Evolutionary conservation across 2,113 vertebrate species (phyloP).

Genomic region (Pagrus major): DNA sequence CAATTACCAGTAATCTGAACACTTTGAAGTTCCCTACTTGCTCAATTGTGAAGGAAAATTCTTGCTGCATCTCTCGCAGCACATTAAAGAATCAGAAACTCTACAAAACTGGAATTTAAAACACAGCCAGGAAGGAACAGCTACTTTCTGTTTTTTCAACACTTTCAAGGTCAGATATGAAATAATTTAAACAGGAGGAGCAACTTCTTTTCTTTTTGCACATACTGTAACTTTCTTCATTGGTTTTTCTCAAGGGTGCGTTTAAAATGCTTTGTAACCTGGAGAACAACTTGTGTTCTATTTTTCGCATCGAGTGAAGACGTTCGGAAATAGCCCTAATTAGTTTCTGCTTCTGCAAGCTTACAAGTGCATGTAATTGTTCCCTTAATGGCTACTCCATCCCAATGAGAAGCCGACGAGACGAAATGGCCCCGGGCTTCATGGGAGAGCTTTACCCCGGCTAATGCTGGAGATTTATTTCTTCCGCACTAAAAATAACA

Average conservation of each 20-base stretch:
- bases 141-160: background rate
- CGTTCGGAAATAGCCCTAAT: constrained; percentile 70
- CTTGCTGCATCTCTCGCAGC: constrained; percentile 5
- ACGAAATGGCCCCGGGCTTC: constrained; percentile 56
- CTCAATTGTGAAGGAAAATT: background rate
- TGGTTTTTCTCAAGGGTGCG: constrained; percentile 42
- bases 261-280: constrained; percentile 44
- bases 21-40: constrained; percentile 37
- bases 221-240: constrained; percentile 13
- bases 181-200: constrained; percentile 11
- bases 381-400: constrained; percentile 68
- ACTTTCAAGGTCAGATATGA: constrained; percentile 40
- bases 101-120: constrained; percentile 10
- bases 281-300: constrained; percentile 47
- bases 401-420: constrained; percentile 50
- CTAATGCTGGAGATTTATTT: constrained; percentile 60
- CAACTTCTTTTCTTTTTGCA: constrained; percentile 20
- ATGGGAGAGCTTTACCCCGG: constrained; percentile 9
- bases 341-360: constrained; percentile 70
- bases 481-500: constrained; percentile 52
- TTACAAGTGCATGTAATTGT: constrained; percentile 71
- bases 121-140: background rate
- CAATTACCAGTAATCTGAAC: constrained; percentile 51
- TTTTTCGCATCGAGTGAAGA: constrained; percentile 56
- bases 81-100: constrained; percentile 21